These are phyloP conservation scores for Halichoeres trimaculatus DNA, from an alignment of 2,113 vertebrate genomes.

Conservation along the genomic window DNA sequence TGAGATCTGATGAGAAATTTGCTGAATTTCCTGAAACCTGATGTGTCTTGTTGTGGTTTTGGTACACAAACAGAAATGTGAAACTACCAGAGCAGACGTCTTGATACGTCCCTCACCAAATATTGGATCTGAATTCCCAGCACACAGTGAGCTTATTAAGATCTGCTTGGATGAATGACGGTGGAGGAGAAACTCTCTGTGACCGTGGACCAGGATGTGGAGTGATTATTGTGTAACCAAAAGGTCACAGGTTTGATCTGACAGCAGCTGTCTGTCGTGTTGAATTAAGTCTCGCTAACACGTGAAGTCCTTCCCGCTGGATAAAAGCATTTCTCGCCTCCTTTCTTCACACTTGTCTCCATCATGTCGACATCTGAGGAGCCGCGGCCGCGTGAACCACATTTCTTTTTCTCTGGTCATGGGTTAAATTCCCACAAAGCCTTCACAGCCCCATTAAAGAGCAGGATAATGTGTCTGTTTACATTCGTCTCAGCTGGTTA, in stretches of 20 bases:
- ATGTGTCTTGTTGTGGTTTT: too few relatives aligned
- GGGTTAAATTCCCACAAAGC: not conserved
- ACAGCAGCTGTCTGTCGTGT: not conserved
- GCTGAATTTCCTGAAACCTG: too few relatives aligned
- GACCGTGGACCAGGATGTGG: not conserved
- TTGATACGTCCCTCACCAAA: too few relatives aligned
- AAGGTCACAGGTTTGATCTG: constrained; percentile 28
- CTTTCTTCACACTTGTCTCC: not conserved
- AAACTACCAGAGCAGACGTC: too few relatives aligned
- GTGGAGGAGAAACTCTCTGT: too few relatives aligned
- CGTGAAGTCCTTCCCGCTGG: not conserved
- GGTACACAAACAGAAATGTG: too few relatives aligned
- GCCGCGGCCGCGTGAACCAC: not conserved
- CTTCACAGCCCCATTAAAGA: not conserved
- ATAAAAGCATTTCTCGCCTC: not conserved
- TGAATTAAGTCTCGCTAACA: constrained; percentile 2
- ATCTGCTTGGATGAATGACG: not conserved
- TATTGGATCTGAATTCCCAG: too few relatives aligned
- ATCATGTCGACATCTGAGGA: not conserved
- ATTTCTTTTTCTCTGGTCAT: not conserved
- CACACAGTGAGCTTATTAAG: too few relatives aligned
- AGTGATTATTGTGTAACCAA: not conserved
- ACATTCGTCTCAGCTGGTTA: not conserved
- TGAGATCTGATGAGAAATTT: too few relatives aligned
- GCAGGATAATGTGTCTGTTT: not conserved